phyloP scores from a whole-genome alignment of 2,888 invertebrate species.

The Eugnorisma glareosa region DNA sequence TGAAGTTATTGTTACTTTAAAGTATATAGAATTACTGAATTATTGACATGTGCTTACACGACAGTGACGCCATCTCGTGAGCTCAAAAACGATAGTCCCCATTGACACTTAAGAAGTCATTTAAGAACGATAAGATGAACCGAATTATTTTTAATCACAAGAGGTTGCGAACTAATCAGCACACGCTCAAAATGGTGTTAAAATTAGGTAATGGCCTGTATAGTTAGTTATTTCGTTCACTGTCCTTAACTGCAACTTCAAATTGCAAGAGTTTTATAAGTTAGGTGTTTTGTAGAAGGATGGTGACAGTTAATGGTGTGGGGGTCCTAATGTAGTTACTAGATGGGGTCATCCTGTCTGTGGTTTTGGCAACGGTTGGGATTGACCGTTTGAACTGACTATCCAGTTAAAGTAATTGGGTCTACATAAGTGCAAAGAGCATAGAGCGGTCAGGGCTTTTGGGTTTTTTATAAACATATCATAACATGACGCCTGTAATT shows the following conservation, averaged over 20 bases:
- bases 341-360: background rate
- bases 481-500: too few species aligned
- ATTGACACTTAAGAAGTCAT: background rate
- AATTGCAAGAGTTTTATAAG: slow-evolving; percentile 32
- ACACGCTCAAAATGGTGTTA: background rate
- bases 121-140: background rate
- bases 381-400: background rate
- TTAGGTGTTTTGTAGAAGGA: slow-evolving; percentile 11
- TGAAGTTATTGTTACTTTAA: too few species aligned
- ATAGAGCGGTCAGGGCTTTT: background rate
- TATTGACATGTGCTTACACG: too few species aligned
- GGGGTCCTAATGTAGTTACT: background rate
- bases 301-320: slow-evolving; percentile 7
- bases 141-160: background rate
- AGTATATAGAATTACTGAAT: too few species aligned
- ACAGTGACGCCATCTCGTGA: too few species aligned
- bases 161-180: background rate
- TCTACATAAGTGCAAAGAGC: background rate
- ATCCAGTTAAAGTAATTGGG: slow-evolving; percentile 9
- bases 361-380: slow-evolving; percentile 13
- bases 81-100: too few species aligned
- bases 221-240: background rate
- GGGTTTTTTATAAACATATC: background rate
- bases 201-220: background rate
- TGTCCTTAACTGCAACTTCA: slow-evolving; percentile 24